Evolutionary conservation across 2,113 vertebrate genomes (phyloP).

Genomic region (Stomatorhinus ivindoensis): DNA sequence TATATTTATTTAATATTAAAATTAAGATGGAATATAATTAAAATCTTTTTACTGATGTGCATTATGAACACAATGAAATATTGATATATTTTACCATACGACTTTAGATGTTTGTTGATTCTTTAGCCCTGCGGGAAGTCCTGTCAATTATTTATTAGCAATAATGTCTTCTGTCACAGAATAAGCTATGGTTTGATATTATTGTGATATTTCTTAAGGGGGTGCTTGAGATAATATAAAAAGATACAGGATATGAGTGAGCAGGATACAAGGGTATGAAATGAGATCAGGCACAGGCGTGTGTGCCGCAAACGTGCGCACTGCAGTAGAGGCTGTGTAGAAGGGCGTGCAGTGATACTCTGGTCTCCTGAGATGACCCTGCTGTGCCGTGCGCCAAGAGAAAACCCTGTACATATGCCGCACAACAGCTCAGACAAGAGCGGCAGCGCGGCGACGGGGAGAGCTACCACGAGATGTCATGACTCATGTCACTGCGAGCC

Average conservation of each 20-base stretch:
- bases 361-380: slow-evolving; percentile 9
- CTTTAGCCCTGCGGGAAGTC: neutral
- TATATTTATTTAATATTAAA: slow-evolving; percentile 5
- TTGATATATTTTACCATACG: neutral
- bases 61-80: neutral
- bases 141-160: neutral
- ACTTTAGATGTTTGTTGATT: neutral
- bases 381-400: neutral
- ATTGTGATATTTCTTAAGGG: neutral
- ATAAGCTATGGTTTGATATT: neutral
- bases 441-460: neutral
- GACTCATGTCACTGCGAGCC: neutral
- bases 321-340: neutral
- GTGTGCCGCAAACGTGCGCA: neutral
- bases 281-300: neutral
- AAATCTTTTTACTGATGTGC: neutral
- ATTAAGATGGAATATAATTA: neutral
- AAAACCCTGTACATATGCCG: neutral
- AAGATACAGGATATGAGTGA: neutral
- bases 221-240: neutral
- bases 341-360: neutral
- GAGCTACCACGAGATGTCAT: neutral
- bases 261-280: neutral
- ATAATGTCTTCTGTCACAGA: neutral
- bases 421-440: neutral